Evolutionary conservation across 2,888 invertebrate genomes (phyloP).

Genomic region (Eilema caniola): DNA sequence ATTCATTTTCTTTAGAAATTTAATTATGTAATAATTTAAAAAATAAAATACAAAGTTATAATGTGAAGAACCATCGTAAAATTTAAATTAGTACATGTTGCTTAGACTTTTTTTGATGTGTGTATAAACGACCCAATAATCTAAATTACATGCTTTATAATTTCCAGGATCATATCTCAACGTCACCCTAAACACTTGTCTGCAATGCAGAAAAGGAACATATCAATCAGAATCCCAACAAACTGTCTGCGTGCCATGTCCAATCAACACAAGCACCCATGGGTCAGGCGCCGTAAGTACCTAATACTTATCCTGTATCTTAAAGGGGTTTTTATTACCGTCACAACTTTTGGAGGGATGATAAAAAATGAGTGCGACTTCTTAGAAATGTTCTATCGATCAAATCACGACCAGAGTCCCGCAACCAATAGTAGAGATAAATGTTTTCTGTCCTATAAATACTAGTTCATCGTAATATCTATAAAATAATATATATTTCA

Average conservation of each 20-base stretch:
- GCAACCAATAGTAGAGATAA: neutral
- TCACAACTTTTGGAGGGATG: slow-evolving; percentile 38
- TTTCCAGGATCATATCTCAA: slow-evolving; percentile 93
- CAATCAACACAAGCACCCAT: slow-evolving; percentile 96
- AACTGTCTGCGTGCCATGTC: slow-evolving; percentile 94
- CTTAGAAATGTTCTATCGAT: slow-evolving; percentile 35
- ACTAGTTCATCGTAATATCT: neutral
- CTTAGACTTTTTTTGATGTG: too few species aligned
- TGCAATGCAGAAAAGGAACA: slow-evolving; percentile 95
- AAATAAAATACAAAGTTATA: too few species aligned
- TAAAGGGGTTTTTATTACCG: slow-evolving; percentile 33
- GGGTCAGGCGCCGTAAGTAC: slow-evolving; percentile 93
- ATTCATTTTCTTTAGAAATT: too few species aligned
- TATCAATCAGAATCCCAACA: slow-evolving; percentile 97
- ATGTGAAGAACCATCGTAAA: too few species aligned
- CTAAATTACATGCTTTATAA: slow-evolving; percentile 14
- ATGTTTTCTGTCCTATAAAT: neutral
- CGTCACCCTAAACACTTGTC: slow-evolving; percentile 94
- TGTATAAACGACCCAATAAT: too few species aligned
- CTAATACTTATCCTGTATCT: slow-evolving; percentile 17
- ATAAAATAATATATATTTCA: too few species aligned
- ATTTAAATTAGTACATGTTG: too few species aligned
- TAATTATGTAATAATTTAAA: too few species aligned
- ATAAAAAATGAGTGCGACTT: slow-evolving; percentile 35
- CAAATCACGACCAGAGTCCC: slow-evolving; percentile 26